phyloP scores from a whole-genome alignment of 1,140 invertebrate species.

The Sesamia nonagrioides region DNA sequence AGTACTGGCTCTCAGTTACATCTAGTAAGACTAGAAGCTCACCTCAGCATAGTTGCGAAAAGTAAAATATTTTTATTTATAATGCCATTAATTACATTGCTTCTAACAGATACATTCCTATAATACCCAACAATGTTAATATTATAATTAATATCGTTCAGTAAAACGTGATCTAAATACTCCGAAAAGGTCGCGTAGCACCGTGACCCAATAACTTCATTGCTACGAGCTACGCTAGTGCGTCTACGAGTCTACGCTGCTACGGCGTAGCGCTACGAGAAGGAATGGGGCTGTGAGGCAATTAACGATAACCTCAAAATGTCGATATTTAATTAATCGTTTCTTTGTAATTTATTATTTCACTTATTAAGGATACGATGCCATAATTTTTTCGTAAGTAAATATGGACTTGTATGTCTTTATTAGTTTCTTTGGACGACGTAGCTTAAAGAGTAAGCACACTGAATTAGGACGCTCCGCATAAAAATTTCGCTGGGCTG shows the following conservation, averaged over 20 bases:
- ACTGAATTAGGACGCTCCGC: too few relatives aligned
- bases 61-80: too few relatives aligned
- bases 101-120: not conserved
- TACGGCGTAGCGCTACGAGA: constrained; percentile 38
- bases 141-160: constrained; percentile 31
- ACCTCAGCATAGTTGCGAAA: too few relatives aligned
- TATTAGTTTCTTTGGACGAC: too few relatives aligned
- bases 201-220: constrained; percentile 19
- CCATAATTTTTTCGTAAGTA: not conserved
- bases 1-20: too few relatives aligned
- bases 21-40: too few relatives aligned
- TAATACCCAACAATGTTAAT: constrained; percentile 5
- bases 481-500: too few relatives aligned
- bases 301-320: not conserved
- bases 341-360: not conserved
- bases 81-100: too few relatives aligned
- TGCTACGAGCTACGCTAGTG: constrained; percentile 32
- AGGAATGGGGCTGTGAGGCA: not conserved
- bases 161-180: constrained; percentile 18
- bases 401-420: too few relatives aligned
- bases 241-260: constrained; percentile 43
- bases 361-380: not conserved
- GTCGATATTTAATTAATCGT: not conserved
- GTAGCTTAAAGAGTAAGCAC: too few relatives aligned
- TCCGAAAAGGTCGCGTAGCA: not conserved